Evolutionary conservation across 2,888 invertebrate species (phyloP).

Genomic region (Eristalinus sepulchralis): DNA sequence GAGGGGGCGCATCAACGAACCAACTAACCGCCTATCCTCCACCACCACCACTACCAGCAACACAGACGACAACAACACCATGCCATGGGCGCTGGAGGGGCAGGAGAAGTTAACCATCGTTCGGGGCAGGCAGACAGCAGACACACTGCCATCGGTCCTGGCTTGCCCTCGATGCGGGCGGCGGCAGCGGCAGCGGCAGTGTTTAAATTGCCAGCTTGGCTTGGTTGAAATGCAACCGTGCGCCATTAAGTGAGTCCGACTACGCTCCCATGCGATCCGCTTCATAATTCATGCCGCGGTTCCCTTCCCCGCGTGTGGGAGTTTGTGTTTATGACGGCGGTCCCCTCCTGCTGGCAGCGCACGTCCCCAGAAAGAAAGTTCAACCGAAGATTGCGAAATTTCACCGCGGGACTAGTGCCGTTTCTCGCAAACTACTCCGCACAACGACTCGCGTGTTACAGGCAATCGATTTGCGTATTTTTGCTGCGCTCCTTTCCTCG

Average conservation of each 20-base stretch:
- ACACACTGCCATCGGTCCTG: background rate
- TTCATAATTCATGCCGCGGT: constrained; percentile 48
- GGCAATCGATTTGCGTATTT: constrained; percentile 39
- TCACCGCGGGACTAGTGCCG: constrained; percentile 45
- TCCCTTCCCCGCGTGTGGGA: background rate
- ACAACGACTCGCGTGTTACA: background rate
- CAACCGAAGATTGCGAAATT: constrained; percentile 42
- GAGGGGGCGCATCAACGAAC: background rate
- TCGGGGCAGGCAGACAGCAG: background rate
- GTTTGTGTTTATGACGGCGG: background rate
- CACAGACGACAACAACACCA: background rate
- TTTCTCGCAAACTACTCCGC: constrained; percentile 27
- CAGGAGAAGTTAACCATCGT: constrained; percentile 46
- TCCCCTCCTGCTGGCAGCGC: background rate
- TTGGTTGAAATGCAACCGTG: constrained; percentile 50
- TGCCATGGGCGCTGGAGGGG: background rate
- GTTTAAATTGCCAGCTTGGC: constrained; percentile 57
- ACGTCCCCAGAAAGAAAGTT: constrained; percentile 56
- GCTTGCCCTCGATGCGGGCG: constrained; percentile 61
- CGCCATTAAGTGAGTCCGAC: constrained; percentile 53
- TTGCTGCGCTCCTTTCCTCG: background rate
- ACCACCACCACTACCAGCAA: background rate
- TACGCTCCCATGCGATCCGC: constrained; percentile 54
- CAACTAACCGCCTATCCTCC: background rate
- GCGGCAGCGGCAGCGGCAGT: background rate